phyloP scores from a whole-genome alignment of 2,113 vertebrate species.

The Leucosticte australis region DNA sequence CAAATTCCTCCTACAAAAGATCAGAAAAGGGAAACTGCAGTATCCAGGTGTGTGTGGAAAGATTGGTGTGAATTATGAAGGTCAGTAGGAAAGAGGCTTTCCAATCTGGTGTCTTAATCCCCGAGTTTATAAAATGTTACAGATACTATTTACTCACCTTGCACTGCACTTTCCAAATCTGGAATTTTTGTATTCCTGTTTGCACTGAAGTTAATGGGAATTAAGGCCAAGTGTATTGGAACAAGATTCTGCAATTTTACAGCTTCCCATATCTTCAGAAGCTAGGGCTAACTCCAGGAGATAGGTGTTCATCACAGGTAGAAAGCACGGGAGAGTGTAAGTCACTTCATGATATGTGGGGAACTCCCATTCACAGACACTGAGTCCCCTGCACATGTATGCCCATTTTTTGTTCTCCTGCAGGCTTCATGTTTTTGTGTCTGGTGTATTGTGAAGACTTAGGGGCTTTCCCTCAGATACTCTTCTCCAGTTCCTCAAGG shows the following conservation, averaged over 20 bases:
- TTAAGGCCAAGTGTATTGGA: not conserved
- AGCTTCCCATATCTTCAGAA: not conserved
- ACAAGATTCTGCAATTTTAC: accelerated
- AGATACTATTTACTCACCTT: not conserved
- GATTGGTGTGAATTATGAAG: not conserved
- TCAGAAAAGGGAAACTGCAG: not conserved
- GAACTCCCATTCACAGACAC: not conserved
- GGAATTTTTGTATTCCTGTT: not conserved
- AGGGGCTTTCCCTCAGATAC: not conserved
- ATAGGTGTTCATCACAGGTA: not conserved
- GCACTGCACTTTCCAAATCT: not conserved
- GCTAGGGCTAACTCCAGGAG: not conserved
- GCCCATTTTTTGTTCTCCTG: not conserved
- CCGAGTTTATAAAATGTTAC: not conserved
- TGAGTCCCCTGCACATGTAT: accelerated
- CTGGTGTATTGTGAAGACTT: not conserved
- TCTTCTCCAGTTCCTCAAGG: not conserved
- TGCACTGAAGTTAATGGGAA: not conserved
- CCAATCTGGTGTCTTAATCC: not conserved
- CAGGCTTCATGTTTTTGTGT: not conserved
- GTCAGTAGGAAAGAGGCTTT: not conserved
- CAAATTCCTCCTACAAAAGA: not conserved
- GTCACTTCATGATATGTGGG: accelerated
- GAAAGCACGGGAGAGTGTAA: not conserved
- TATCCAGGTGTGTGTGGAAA: not conserved